Conservation (phyloP, 1,140 invertebrate genomes). For the Hylaeus volcanicus region DNA sequence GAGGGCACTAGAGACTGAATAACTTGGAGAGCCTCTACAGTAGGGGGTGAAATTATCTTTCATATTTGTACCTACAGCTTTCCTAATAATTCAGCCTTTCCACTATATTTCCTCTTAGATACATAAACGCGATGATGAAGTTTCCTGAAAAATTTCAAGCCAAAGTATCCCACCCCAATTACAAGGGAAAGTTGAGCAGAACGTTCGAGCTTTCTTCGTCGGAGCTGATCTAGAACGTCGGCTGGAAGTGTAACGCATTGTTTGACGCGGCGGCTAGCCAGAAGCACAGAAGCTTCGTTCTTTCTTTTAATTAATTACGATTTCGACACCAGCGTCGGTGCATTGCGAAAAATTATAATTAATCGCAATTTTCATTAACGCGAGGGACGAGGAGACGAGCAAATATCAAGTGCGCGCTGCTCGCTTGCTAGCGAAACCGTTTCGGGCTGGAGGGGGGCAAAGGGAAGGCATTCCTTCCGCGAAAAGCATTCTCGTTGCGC, state of each 20-base stretch:
- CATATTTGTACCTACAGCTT: too few species aligned
- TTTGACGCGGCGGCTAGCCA: background rate
- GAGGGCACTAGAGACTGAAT: too few species aligned
- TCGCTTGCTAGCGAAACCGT: background rate
- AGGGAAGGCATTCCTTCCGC: slow-evolving; percentile 3
- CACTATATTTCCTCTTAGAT: too few species aligned
- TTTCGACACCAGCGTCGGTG: background rate
- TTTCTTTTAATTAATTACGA: slow-evolving; percentile 41
- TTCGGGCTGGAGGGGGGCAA: background rate
- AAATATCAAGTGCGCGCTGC: background rate
- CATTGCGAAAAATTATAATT: slow-evolving; percentile 45
- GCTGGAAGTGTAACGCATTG: slow-evolving; percentile 23
- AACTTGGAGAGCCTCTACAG: too few species aligned
- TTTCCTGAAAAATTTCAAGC: too few species aligned
- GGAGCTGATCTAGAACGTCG: background rate
- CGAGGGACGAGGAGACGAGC: background rate
- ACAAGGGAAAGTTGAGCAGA: background rate
- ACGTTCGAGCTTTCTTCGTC: slow-evolving; percentile 10
- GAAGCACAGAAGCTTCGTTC: slow-evolving; percentile 10
- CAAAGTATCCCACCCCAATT: too few species aligned
- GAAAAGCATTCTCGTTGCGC: background rate
- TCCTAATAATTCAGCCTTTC: too few species aligned
- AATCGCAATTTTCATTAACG: slow-evolving; percentile 38
- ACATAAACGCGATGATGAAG: too few species aligned
- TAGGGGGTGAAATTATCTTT: too few species aligned